Base-by-base conservation (phyloP, 2,888 invertebrate species). In the Horisme vitalbata region DNA sequence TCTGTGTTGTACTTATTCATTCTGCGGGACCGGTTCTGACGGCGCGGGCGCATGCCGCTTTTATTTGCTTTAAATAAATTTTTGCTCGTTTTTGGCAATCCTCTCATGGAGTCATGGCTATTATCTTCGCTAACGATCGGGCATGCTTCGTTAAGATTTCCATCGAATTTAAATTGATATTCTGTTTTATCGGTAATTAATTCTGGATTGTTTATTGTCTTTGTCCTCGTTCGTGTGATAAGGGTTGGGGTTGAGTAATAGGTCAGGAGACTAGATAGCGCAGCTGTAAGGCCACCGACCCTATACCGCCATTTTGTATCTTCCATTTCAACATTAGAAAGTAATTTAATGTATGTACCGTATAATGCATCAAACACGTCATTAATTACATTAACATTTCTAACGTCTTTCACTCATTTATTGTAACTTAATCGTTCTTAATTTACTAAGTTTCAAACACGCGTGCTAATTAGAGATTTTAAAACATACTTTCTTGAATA, bases 21-120 rank as follows among this genome's bases (percentile, higher is more conserved):
- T 13, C 46, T 69, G 63, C 61, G 57, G 57, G 82, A 85, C 85
- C 63, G 81, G 86, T 86, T 83, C 33, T 15, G 8, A 70, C 68
- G 52, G 64, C 66, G 60, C 70, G 62, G 68, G 72, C 79, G 79
- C 83, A 77, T 70, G 81, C 76, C 75, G 76, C 69, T 79, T 88
- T 86, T 87, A 84, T 89, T 89, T 88, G 84, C 76, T 87, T 86
- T 87, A 79, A 75, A 80, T 75, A 79, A 74, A 79, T 75, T 83
- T 85, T 88, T 89, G 82, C 79, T 86, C 78, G 61, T 72, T 84
- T 89, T 88, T 84, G 82, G 84, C 85, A 83, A 86, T 83, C 80
- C 76, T 68, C 60, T 49, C 43, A 23, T 23, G 43, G 37, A 30
- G 30, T 35, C 43, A 41, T 50, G 70, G 68, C 80, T 76, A 85